These are phyloP conservation scores for mouse (Mus musculus) DNA, from an alignment of 2,113 vertebrate species.

Conservation along the genomic window GRCm39 chr16:26513001-26513500, in stretches of 20 bases:
- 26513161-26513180: not conserved
- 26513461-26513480: not conserved
- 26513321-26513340: not conserved
- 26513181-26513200: not conserved
- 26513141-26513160: not conserved
- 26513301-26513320: constrained; percentile 17
- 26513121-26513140: not conserved
- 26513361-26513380: not conserved
- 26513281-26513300: not conserved
- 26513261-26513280: constrained; percentile 6
- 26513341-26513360: not conserved
- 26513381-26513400: not conserved
- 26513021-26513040: not conserved
- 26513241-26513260: not conserved
- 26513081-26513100: not conserved
- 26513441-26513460: not conserved
- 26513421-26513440: not conserved
- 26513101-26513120: not conserved
- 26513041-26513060: not conserved
- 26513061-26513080: not conserved
- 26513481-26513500: not conserved
- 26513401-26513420: not conserved
- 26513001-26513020: not conserved
- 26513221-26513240: not conserved
- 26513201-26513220: not conserved